Evolutionary conservation across 2,113 vertebrate species (phyloP).

Genomic region (Pelvicachromis taeniatus): DNA sequence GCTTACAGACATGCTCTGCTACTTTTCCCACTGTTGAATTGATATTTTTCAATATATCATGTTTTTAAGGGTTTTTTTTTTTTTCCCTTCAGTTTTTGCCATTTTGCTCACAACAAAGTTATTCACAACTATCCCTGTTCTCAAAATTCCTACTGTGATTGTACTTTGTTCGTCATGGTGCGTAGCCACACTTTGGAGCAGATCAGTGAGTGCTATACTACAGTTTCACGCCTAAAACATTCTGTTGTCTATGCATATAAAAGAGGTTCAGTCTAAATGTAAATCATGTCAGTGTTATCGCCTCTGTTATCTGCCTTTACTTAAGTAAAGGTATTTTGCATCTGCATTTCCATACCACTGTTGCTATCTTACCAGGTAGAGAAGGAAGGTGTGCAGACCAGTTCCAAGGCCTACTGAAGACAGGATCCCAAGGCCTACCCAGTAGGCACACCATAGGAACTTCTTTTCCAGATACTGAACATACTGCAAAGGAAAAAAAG

Average conservation of each 20-base stretch:
- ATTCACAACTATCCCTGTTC: not conserved
- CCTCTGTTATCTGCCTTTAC: not conserved
- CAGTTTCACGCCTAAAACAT: not conserved
- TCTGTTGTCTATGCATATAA: not conserved
- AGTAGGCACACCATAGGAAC: constrained; percentile 96
- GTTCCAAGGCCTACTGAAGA: constrained; percentile 97
- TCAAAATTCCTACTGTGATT: not conserved
- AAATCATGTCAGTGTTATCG: not conserved
- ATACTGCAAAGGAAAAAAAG: constrained; percentile 74
- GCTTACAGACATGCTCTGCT: not conserved
- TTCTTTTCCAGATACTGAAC: constrained; percentile 87
- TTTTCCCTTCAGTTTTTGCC: not conserved
- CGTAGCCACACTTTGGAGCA: not conserved
- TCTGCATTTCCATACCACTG: not conserved
- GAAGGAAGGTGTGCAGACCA: constrained; percentile 94
- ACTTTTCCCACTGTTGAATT: not conserved
- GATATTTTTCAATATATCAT: not conserved
- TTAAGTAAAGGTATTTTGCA: not conserved
- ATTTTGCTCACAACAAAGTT: not conserved
- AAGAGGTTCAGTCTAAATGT: not conserved
- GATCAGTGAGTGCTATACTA: not conserved
- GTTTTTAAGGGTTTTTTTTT: not conserved
- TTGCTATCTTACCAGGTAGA: constrained; percentile 86
- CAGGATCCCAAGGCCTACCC: constrained; percentile 95
- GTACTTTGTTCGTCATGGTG: not conserved